Evolutionary conservation across 2,113 vertebrate genomes (phyloP).

Genomic region (Micromys minutus): DNA sequence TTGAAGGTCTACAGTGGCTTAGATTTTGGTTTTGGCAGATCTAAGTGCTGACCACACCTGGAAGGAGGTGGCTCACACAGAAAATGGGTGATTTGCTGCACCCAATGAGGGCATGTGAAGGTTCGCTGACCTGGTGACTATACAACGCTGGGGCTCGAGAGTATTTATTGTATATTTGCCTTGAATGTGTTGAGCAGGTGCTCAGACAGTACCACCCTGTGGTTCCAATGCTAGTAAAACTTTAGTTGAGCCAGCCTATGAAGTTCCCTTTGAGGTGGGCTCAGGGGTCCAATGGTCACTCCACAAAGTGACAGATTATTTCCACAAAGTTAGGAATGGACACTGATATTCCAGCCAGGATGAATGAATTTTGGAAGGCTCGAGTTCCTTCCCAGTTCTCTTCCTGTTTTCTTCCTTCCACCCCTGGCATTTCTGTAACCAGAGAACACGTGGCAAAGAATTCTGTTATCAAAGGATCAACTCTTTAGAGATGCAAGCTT

Average conservation of each 20-base stretch:
- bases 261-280: neutral
- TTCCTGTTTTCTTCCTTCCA: neutral
- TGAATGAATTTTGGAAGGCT: neutral
- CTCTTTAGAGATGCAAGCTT: neutral
- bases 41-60: neutral
- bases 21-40: neutral
- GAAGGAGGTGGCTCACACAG: neutral
- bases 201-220: neutral
- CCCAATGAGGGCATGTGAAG: accelerated
- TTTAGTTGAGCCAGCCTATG: neutral
- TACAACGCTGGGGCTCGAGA: neutral
- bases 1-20: neutral
- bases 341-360: neutral
- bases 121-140: accelerated
- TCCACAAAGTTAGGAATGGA: neutral
- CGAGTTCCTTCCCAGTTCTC: neutral
- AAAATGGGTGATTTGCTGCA: accelerated
- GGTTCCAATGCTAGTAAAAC: neutral
- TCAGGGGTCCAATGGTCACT: no score
- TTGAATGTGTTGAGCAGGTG: neutral
- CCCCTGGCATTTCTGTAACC: neutral
- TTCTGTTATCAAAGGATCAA: neutral
- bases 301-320: neutral
- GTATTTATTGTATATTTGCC: neutral
- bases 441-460: neutral